Conservation (phyloP, 1,140 invertebrate species). For the Procambarus virginalis region DNA sequence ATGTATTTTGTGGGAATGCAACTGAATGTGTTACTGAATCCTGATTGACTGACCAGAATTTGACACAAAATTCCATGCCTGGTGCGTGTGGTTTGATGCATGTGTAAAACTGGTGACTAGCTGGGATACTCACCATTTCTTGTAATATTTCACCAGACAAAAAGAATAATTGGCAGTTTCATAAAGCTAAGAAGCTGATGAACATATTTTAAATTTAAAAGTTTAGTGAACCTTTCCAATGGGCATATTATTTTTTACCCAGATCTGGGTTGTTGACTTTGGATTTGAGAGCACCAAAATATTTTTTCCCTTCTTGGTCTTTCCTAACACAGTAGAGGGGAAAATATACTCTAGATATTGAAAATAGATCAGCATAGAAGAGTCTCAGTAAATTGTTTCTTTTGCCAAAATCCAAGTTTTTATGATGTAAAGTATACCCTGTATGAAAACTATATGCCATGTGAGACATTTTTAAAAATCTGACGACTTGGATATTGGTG, state of each 20-base stretch:
- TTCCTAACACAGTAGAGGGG: neutral
- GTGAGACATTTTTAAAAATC: neutral
- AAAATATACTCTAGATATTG: neutral
- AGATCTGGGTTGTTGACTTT: neutral
- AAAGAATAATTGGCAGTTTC: neutral
- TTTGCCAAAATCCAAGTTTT: neutral
- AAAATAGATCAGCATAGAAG: neutral
- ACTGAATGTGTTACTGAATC: neutral
- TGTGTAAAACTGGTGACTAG: neutral
- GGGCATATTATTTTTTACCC: neutral
- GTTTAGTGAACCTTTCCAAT: neutral
- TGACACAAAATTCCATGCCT: neutral
- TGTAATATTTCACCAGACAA: slow-evolving; percentile 2
- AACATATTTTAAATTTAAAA: neutral
- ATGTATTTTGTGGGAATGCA: neutral
- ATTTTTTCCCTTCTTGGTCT: neutral
- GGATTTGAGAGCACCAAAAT: neutral
- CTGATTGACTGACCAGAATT: neutral
- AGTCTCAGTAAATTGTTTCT: neutral
- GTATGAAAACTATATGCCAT: neutral
- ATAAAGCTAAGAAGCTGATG: neutral
- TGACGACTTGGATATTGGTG: neutral
- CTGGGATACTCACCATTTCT: neutral
- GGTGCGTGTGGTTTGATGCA: neutral
- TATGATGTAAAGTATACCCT: neutral